A percentile compares a stretch with the other conserved stretches of the same genome.
phyloP scores from a whole-genome alignment of 2,797 vertebrate species.

The Thaleichthys pacificus region DNA sequence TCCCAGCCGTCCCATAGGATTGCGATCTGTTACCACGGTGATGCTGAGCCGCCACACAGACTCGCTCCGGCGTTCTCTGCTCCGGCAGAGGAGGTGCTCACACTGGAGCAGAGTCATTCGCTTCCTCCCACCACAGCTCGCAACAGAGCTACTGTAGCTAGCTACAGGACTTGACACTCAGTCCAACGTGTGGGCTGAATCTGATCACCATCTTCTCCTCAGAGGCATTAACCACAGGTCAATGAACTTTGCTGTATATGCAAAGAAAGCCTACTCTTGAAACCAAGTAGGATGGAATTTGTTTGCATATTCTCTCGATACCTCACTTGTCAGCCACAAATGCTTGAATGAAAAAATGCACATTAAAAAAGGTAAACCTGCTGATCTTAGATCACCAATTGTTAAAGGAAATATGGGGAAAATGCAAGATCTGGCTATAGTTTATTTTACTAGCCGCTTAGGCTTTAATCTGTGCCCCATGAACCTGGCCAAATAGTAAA shows the following conservation, averaged over 20 bases:
- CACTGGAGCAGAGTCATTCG: background rate
- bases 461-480: too few relatives aligned
- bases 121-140: background rate
- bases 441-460: too few relatives aligned
- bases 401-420: too few relatives aligned
- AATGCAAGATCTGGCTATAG: background rate
- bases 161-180: constrained; percentile 1
- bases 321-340: background rate
- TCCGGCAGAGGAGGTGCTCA: constrained; percentile 14
- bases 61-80: constrained; percentile 30
- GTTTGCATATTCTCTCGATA: background rate
- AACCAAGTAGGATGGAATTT: background rate
- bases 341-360: background rate
- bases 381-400: too few relatives aligned
- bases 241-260: background rate
- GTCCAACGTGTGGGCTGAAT: background rate
- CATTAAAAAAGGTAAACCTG: background rate
- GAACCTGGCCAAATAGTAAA: background rate
- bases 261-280: background rate
- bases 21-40: constrained; percentile 62
- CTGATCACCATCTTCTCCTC: background rate
- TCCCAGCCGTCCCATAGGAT: constrained; percentile 54
- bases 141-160: background rate
- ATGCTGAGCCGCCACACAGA: constrained; percentile 52
- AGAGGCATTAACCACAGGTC: background rate